Evolutionary conservation across 2,888 invertebrate species (phyloP).

Genomic region (Cheilosia grossa): DNA sequence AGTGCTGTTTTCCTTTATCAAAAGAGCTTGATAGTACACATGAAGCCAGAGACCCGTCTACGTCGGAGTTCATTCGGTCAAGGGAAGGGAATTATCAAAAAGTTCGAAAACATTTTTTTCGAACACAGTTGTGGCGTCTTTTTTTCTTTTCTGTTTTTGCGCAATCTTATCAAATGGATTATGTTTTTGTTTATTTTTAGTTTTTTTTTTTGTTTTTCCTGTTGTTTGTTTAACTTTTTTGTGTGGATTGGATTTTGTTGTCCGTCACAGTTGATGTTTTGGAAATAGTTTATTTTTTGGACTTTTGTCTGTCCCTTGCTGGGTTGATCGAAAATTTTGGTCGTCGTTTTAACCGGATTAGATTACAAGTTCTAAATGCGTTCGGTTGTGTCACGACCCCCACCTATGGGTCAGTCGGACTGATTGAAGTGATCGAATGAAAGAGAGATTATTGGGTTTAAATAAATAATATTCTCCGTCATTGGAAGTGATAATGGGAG

Average conservation of each 20-base stretch:
- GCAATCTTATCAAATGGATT: constrained; percentile 66
- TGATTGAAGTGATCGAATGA: neutral
- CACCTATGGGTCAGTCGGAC: constrained; percentile 31
- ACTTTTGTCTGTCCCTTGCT: constrained; percentile 20
- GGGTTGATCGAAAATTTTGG: constrained; percentile 16
- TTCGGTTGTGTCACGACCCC: constrained; percentile 35
- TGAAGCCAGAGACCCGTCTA: constrained; percentile 1
- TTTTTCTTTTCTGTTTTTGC: constrained; percentile 40
- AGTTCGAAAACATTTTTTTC: neutral
- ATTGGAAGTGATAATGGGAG: constrained; percentile 8
- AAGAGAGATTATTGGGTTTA: constrained; percentile 15
- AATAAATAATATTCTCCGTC: neutral
- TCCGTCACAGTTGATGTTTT: constrained; percentile 25
- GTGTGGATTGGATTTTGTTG: constrained; percentile 40
- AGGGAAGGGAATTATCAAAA: constrained; percentile 45
- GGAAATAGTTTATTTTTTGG: neutral
- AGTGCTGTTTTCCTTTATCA: constrained; percentile 1
- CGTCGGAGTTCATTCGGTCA: constrained; percentile 54
- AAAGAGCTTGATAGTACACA: neutral
- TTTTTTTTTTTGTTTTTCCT: constrained; percentile 5
- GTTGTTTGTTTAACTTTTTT: constrained; percentile 27
- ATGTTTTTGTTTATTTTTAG: constrained; percentile 67
- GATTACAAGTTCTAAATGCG: constrained; percentile 46
- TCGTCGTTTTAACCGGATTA: constrained; percentile 20
- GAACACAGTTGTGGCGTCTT: neutral